phyloP scores from a whole-genome alignment of 2,888 invertebrate genomes.

The Ophraella communa region DNA sequence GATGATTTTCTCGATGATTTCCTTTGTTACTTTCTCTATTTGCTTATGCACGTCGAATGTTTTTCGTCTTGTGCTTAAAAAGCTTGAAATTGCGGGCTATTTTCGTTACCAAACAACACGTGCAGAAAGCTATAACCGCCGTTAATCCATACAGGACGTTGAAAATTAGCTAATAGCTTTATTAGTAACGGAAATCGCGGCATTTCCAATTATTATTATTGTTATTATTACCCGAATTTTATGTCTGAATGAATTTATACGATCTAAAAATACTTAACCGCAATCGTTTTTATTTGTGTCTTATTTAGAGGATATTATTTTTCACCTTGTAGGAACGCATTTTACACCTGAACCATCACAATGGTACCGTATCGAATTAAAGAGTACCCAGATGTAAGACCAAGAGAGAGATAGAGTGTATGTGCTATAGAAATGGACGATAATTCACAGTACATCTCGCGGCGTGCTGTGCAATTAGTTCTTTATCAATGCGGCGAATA shows the following conservation, averaged over 20 bases:
- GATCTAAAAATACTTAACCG: no score
- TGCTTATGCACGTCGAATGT: no score
- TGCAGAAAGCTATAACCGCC: background rate
- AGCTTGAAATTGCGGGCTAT: conserved; percentile 15
- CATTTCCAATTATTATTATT: background rate
- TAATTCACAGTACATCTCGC: conserved; percentile 3
- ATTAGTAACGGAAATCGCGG: background rate
- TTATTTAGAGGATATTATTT: no score
- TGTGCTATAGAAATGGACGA: conserved; percentile 2
- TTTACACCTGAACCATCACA: background rate
- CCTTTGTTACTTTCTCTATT: no score
- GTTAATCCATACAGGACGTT: background rate
- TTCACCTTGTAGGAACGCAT: background rate
- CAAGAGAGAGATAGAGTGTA: no score
- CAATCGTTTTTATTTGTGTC: no score
- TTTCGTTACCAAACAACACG: background rate
- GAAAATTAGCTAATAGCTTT: background rate
- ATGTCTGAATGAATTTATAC: background rate
- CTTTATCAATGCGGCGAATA: conserved; percentile 19
- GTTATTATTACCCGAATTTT: background rate
- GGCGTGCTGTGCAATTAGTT: conserved; percentile 20
- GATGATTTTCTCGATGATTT: background rate
- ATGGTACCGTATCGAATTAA: background rate
- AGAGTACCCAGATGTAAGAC: no score
- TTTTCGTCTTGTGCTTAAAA: background rate